Evolutionary conservation across 2,888 invertebrate genomes (phyloP).

Genomic region (Lithosia quadra): DNA sequence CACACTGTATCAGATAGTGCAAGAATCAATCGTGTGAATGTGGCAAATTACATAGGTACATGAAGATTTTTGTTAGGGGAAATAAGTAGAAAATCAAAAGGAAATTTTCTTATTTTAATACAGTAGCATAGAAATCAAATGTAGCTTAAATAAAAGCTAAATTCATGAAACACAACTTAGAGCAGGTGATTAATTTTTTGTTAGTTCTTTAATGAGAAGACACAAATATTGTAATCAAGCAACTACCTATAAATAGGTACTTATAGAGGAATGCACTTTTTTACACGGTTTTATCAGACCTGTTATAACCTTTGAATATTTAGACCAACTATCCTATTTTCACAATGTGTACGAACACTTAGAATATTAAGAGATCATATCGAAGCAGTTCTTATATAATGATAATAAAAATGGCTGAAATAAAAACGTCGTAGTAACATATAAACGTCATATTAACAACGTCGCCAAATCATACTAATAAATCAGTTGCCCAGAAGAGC

Average conservation of each 20-base stretch:
- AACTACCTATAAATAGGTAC: too few relatives aligned
- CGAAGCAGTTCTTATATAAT: conserved; percentile 1
- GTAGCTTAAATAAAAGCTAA: neutral
- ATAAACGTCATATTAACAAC: conserved; percentile 18
- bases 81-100: conserved; percentile 23
- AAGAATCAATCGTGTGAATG: conserved; percentile 54
- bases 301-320: neutral
- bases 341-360: neutral
- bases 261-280: too few relatives aligned
- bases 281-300: too few relatives aligned
- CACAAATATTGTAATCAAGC: neutral
- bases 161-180: neutral
- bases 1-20: conserved; percentile 58
- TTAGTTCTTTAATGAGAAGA: too few relatives aligned
- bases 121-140: neutral
- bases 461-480: conserved; percentile 20
- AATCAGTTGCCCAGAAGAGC: conserved; percentile 9
- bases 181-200: too few relatives aligned
- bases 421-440: conserved; percentile 24
- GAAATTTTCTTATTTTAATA: neutral
- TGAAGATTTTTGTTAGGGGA: conserved; percentile 27
- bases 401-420: conserved; percentile 8
- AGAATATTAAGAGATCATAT: conserved; percentile 3
- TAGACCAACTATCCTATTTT: neutral
- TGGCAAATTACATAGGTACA: conserved; percentile 44